Percentiles rank a stretch among this genome's conserved stretches.
phyloP scores from a whole-genome alignment of 2,113 vertebrate species.

The Actenoides hombroni region DNA sequence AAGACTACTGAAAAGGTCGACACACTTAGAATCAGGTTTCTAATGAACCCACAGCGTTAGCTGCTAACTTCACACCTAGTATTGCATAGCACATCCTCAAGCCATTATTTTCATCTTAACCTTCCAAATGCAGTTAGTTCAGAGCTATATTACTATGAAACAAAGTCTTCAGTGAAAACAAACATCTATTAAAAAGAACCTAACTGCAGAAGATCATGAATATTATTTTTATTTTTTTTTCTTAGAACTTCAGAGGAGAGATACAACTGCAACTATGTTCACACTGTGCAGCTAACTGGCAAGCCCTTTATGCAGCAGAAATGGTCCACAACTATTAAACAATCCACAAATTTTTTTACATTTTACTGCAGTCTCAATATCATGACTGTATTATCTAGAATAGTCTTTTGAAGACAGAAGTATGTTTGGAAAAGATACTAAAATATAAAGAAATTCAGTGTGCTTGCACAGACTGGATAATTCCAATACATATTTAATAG shows the following conservation, averaged over 20 bases:
- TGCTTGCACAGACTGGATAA: slow-evolving; percentile 3
- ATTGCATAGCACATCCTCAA: background rate
- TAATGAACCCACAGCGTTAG: background rate
- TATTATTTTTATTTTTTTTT: background rate
- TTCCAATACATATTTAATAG: slow-evolving; percentile 51
- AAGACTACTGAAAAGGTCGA: background rate
- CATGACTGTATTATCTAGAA: background rate
- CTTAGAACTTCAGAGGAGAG: slow-evolving; percentile 21
- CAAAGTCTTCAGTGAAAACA: background rate
- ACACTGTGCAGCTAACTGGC: background rate
- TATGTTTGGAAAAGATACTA: background rate
- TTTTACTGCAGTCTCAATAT: background rate
- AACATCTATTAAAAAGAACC: background rate
- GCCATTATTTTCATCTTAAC: background rate
- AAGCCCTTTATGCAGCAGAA: background rate
- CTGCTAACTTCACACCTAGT: background rate
- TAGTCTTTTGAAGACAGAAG: background rate
- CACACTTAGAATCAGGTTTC: background rate
- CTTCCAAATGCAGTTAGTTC: background rate
- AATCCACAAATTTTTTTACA: slow-evolving; percentile 30
- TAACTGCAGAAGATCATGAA: background rate
- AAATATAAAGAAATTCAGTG: slow-evolving; percentile 8
- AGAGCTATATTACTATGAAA: background rate
- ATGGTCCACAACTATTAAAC: background rate
- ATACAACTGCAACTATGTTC: background rate